Conservation (phyloP, 2,113 vertebrate species). For the Coracopsis vasa region DNA sequence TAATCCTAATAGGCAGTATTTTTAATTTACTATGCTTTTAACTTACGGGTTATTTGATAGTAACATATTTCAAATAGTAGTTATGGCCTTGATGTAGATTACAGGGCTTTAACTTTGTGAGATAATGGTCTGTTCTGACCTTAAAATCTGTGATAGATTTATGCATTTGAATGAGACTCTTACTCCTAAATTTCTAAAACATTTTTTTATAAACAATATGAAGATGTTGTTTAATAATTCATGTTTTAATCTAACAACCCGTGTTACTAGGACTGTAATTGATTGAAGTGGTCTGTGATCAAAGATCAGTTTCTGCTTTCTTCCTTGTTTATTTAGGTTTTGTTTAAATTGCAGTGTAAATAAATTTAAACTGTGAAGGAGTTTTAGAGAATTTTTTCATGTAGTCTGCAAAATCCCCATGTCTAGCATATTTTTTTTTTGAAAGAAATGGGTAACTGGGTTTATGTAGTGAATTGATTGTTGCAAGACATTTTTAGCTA, state of each 20-base stretch:
- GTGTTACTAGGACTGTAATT: not conserved
- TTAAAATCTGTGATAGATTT: not conserved
- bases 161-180: not conserved
- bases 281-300: not conserved
- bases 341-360: not conserved
- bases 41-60: not conserved
- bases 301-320: not conserved
- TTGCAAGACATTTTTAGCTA: not conserved
- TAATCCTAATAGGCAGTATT: not conserved
- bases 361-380: not conserved
- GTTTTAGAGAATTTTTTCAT: not conserved
- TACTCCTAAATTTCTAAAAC: not conserved
- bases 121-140: not conserved
- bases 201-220: not conserved
- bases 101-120: not conserved
- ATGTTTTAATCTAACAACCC: not conserved
- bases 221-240: not conserved
- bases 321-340: not conserved
- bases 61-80: not conserved
- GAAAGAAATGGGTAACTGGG: not conserved
- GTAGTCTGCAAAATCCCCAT: not conserved
- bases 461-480: fast-evolving
- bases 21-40: not conserved
- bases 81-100: not conserved
- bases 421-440: not conserved